phyloP scores from a whole-genome alignment of 2,113 vertebrate species.

The Ictalurus furcatus region DNA sequence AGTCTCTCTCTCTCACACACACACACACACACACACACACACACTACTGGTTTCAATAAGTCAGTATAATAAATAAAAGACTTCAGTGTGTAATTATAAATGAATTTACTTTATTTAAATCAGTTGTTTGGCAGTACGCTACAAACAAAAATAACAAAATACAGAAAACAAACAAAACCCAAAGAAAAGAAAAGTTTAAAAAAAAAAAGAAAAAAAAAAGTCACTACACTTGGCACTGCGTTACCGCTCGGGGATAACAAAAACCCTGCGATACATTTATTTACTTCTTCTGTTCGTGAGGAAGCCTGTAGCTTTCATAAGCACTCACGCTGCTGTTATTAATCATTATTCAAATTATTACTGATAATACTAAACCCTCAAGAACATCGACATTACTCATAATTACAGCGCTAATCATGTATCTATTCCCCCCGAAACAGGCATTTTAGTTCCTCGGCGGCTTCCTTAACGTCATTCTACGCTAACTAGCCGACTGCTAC shows the following conservation, averaged over 20 bases:
- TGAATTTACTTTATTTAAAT: slow-evolving; percentile 75
- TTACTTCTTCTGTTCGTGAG: slow-evolving; percentile 33
- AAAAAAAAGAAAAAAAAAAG: slow-evolving; percentile 57
- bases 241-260: slow-evolving; percentile 56
- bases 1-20: neutral
- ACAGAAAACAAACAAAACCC: slow-evolving; percentile 64
- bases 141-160: slow-evolving; percentile 57
- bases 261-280: neutral
- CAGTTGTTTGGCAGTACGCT: slow-evolving; percentile 70
- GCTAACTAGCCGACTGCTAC: neutral
- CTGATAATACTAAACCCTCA: neutral
- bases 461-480: neutral
- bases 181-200: slow-evolving; percentile 59
- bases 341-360: neutral
- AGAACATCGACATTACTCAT: neutral
- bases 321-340: neutral
- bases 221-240: slow-evolving; percentile 77
- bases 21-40: neutral
- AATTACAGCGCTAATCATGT: neutral
- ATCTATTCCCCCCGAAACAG: no score
- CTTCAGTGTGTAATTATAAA: slow-evolving; percentile 69
- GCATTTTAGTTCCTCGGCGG: neutral
- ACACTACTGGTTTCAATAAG: neutral
- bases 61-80: neutral
- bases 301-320: slow-evolving; percentile 65